These are phyloP conservation scores for Timandra comae DNA, from an alignment of 2,888 invertebrate genomes.

Conservation along the genomic window DNA sequence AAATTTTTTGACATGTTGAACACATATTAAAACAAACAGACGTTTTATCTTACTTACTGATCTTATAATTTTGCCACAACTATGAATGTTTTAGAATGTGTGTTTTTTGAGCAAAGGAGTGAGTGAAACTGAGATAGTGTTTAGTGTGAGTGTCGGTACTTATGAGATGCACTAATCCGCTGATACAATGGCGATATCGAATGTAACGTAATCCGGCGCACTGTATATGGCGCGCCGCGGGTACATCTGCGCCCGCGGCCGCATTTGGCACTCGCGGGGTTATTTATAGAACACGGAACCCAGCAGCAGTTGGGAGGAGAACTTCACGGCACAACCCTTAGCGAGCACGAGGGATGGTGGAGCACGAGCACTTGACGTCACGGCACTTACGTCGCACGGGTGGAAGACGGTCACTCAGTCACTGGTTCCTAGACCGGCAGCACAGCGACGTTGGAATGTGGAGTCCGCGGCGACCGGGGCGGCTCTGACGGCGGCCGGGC, in stretches of 20 bases:
- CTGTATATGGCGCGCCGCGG: conserved; percentile 57
- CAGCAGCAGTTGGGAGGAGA: conserved; percentile 25
- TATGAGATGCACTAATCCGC: conserved; percentile 7
- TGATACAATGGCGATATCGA: conserved; percentile 18
- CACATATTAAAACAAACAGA: too few species aligned
- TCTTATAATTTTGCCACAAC: too few species aligned
- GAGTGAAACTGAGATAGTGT: conserved; percentile 28
- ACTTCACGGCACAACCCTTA: conserved; percentile 28
- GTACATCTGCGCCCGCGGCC: conserved; percentile 36
- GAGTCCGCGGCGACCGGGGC: conserved; percentile 83
- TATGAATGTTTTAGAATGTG: neutral
- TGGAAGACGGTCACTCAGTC: conserved; percentile 72
- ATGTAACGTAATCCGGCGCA: conserved; percentile 64
- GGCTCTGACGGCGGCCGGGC: conserved; percentile 72
- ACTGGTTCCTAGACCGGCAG: conserved; percentile 65
- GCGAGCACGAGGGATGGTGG: conserved; percentile 7
- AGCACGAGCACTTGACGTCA: conserved; percentile 41
- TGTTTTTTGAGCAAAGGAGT: conserved; percentile 1
- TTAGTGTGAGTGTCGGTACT: conserved; percentile 37
- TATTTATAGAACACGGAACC: conserved; percentile 51
- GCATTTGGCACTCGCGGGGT: conserved; percentile 45
- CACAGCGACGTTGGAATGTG: conserved; percentile 81
- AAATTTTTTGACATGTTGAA: too few species aligned
- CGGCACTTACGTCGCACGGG: conserved; percentile 76
- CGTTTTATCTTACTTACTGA: too few species aligned